Base-by-base conservation (phyloP, 2,888 invertebrate species). In the Nudaria mundana region DNA sequence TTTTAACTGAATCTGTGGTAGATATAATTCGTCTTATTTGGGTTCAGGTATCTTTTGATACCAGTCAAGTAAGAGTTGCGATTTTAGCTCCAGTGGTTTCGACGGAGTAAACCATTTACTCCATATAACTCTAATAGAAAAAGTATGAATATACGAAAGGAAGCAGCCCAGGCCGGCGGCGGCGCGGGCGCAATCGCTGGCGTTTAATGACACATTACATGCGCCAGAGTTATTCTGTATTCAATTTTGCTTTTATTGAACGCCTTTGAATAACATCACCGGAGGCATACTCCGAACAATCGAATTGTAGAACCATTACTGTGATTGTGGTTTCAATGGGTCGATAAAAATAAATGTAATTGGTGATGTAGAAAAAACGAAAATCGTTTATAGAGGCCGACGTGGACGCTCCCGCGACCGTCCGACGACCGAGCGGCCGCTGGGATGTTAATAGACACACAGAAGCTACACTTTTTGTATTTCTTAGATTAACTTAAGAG, bases 341-440 rank as follows among this genome's bases (percentile, higher is more conserved):
- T 60, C 69, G 71, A 75, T 77, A 75, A 75, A 80, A 80, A 76
- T 74, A 76, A 66, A 71, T 69, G 74, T 81, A 81, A 82, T 81
- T 83, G 76, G 73, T 71, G 59, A 69, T 64, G 68, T 66, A 65
- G 71, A 81, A 81, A 74, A 82, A 81, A 77, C 64, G 67, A 71
- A 69, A 65, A 73, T 55, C 63, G 63, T 59, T 71, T 71, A 75
- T 75, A 71, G 73, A 71, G 62, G 48, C 46, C 56, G 64, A 57
- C 60, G 50, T 50, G n/a, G n/a, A n/a, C 59, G 64, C 51, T 51
- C 50, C 44, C 46, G 51, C 57, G 43, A 42, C n/a, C n/a, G n/a
- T 42, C 52, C 50, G 47, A 40, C 44, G 4, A 5, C 20, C 2
- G 7, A 5, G 5, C 5, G 20, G 20, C 53, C 48, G 46, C 48